Evolutionary conservation across 2,797 vertebrate species (phyloP).

Genomic region (Channa striata): DNA sequence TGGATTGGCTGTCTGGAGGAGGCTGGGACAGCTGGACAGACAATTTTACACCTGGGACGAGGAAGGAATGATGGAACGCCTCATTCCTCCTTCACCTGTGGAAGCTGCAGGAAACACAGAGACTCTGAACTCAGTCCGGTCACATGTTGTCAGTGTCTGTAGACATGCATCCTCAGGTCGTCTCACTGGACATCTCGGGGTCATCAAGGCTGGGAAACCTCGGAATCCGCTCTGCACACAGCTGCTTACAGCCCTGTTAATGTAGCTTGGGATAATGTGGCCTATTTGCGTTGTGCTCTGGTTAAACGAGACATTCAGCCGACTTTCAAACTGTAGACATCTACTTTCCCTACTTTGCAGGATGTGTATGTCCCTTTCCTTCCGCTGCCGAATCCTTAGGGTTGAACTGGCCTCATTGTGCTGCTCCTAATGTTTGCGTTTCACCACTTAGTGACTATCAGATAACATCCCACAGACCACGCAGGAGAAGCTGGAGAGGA

Average conservation of each 20-base stretch:
- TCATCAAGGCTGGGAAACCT: constrained; percentile 27
- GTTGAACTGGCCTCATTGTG: constrained; percentile 22
- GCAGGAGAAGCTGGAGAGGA: constrained; percentile 39
- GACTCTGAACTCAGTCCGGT: constrained; percentile 58
- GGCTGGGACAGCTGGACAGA: constrained; percentile 65
- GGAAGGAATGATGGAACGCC: constrained; percentile 60
- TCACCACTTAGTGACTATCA: constrained; percentile 76
- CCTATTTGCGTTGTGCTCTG: not conserved
- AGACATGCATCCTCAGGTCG: constrained; percentile 20
- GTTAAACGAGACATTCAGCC: constrained; percentile 26
- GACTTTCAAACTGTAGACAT: constrained; percentile 34
- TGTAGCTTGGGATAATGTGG: not conserved
- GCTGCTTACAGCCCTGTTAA: constrained; percentile 11
- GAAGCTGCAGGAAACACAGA: constrained; percentile 58
- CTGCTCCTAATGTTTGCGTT: constrained; percentile 72
- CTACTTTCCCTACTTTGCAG: constrained; percentile 55
- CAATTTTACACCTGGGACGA: constrained; percentile 61
- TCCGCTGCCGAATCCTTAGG: constrained; percentile 19
- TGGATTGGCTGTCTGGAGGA: constrained; percentile 41
- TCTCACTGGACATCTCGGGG: constrained; percentile 33
- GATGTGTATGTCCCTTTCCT: constrained; percentile 42
- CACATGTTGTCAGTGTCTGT: constrained; percentile 55
- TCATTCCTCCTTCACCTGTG: constrained; percentile 51
- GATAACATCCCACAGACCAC: constrained; percentile 68
- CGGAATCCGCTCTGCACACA: not conserved